Evolutionary conservation across 2,888 invertebrate species (phyloP).

Genomic region (Archaeoteleia sp.): DNA sequence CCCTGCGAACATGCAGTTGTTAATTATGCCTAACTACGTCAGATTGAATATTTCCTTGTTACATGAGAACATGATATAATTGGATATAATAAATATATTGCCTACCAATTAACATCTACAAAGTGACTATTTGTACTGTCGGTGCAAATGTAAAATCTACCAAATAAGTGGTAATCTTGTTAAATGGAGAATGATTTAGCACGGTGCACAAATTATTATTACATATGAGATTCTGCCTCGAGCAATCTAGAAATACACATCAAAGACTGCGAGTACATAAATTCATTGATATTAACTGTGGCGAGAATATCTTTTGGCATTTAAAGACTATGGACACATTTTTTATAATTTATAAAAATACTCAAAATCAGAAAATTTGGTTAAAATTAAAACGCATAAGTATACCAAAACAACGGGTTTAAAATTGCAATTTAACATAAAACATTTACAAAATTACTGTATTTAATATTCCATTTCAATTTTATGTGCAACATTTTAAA

Average conservation of each 20-base stretch:
- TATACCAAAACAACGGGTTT: no score
- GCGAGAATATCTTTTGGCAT: no score
- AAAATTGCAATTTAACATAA: no score
- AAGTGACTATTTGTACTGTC: conserved; percentile 5
- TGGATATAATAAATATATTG: conserved; percentile 4
- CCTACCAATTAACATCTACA: conserved; percentile 15
- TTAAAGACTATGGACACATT: no score
- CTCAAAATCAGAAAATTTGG: no score
- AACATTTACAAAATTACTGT: no score
- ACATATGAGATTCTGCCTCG: conserved; percentile 18
- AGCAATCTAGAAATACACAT: conserved; percentile 5
- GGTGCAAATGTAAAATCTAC: conserved; percentile 19
- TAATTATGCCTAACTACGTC: conserved; percentile 1
- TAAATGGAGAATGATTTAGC: conserved; percentile 37
- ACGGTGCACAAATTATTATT: conserved; percentile 41
- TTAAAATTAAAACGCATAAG: no score
- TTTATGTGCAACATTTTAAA: no score
- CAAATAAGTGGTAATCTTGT: conserved; percentile 41
- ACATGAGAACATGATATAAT: conserved; percentile 4
- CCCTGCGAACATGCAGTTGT: background rate
- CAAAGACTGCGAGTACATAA: no score
- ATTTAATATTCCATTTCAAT: no score
- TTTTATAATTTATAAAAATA: no score
- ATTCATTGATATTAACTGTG: no score
- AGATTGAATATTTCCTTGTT: background rate